Conservation (phyloP, 2,888 invertebrate species). For the Brenthis ino region DNA sequence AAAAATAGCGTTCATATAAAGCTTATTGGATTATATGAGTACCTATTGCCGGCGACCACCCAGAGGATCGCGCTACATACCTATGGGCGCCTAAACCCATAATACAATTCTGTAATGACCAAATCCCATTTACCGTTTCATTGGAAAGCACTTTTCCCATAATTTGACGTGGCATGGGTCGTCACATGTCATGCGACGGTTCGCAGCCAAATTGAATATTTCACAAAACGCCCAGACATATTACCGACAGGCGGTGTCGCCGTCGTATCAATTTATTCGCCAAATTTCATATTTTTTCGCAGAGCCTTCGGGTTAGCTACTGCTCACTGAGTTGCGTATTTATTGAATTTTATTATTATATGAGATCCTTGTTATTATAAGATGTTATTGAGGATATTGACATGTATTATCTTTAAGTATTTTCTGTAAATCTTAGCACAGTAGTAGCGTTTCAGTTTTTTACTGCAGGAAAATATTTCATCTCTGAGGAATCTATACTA, state of each 20-base stretch:
- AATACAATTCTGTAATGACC: constrained; percentile 32
- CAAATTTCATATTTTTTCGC: constrained; percentile 55
- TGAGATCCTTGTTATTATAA: constrained; percentile 11
- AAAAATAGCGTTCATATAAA: too few species aligned
- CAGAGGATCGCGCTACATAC: not conserved
- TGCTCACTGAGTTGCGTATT: constrained; percentile 13
- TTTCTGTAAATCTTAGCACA: not conserved
- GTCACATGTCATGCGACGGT: constrained; percentile 43
- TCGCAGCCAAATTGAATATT: constrained; percentile 61
- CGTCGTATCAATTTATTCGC: constrained; percentile 54
- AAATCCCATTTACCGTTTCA: constrained; percentile 32
- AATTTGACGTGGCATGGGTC: constrained; percentile 38
- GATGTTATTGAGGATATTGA: not conserved
- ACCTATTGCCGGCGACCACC: not conserved
- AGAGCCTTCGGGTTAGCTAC: constrained; percentile 24
- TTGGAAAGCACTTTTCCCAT: constrained; percentile 42
- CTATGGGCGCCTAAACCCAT: not conserved
- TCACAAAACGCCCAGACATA: constrained; percentile 48
- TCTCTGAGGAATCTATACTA: too few species aligned
- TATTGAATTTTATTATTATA: constrained; percentile 23
- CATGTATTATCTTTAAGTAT: not conserved
- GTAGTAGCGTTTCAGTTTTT: not conserved
- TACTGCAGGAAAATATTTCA: too few species aligned
- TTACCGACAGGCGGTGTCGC: constrained; percentile 47
- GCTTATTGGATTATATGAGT: too few species aligned